phyloP scores from a whole-genome alignment of 1,140 invertebrate species.

The Littorina saxatilis region DNA sequence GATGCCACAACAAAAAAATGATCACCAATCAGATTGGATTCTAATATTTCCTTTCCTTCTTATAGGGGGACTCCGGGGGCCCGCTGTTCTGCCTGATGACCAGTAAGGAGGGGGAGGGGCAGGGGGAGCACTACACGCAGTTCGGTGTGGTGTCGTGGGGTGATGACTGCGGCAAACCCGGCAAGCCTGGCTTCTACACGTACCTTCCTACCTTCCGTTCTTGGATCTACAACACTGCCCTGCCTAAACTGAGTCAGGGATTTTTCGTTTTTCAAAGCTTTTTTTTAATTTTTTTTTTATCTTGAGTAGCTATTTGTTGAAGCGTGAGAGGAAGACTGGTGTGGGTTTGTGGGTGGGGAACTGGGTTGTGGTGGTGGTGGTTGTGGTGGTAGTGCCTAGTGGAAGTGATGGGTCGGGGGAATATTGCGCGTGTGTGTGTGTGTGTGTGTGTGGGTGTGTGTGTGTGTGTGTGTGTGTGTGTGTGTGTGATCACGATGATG shows the following conservation, averaged over 20 bases:
- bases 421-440: too few species aligned
- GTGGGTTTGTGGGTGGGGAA: too few species aligned
- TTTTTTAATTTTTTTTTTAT: not conserved
- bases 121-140: slow-evolving; percentile 9
- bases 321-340: too few species aligned
- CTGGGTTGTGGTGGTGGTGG: too few species aligned
- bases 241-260: not conserved
- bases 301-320: too few species aligned
- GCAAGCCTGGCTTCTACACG: slow-evolving; percentile 19
- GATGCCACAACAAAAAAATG: too few species aligned
- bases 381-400: not conserved
- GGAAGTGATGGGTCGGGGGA: too few species aligned
- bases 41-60: too few species aligned
- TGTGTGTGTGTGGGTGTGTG: too few species aligned
- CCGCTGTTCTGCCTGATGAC: slow-evolving; percentile 1
- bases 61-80: slow-evolving; percentile 25
- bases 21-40: too few species aligned
- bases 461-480: too few species aligned
- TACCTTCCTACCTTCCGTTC: not conserved
- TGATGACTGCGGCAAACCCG: not conserved
- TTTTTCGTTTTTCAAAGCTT: not conserved
- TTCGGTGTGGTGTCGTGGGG: slow-evolving; percentile 32
- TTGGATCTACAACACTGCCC: not conserved
- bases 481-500: too few species aligned
- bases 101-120: not conserved